Evolutionary conservation across 2,888 invertebrate genomes (phyloP), one percentile per base, ranked within the genome.

Genomic region (Mythimna impura): DNA sequence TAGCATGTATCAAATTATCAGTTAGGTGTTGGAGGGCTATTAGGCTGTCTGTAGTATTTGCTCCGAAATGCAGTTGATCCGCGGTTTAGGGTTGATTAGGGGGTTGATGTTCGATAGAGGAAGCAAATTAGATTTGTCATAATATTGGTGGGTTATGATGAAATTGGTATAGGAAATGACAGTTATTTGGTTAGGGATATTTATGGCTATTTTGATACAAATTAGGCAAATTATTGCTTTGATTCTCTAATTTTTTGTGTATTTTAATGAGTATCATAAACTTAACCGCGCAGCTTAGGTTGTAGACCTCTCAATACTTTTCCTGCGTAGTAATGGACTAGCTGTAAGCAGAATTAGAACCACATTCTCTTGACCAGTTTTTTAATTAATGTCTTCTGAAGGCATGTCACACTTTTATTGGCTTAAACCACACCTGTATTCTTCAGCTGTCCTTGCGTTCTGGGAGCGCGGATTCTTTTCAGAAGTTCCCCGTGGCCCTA

Each of bases 21-120:
- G 88, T 85, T 88, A 88, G 86, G 85, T 89, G 89, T 89, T 89
- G 76, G 87, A 84, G 88, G 80, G 87, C 67, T 89, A 87, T 88
- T 89, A 90, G 84, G 77, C 67, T 84, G 87, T 86, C 85, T 89
- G 85, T 86, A 88, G 87, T 89, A 87, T 89, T 86, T 88, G 82
- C 85, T 83, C 84, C 75, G 78, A 90, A 88, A 91, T 90, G 88
- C 87, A 87, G 86, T 91, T 90, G 90, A 88, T 90, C 84, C 84
- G 83, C 67, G 86, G 89, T 85, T 84, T 85, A 83, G 82, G 87
- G 86, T 86, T 82, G 82, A 79, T 80, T 84, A 79, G 73, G 73
- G 73, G 81, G 67, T 74, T 60, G 75, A 54, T 80, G 63, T 81
- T 86, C 77, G 75, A 80, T 78, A 80, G 72, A 79, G 80, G 83